phyloP scores from a whole-genome alignment of 92 coral and sea anemone genomes.

The Micromussa lordhowensis region DNA sequence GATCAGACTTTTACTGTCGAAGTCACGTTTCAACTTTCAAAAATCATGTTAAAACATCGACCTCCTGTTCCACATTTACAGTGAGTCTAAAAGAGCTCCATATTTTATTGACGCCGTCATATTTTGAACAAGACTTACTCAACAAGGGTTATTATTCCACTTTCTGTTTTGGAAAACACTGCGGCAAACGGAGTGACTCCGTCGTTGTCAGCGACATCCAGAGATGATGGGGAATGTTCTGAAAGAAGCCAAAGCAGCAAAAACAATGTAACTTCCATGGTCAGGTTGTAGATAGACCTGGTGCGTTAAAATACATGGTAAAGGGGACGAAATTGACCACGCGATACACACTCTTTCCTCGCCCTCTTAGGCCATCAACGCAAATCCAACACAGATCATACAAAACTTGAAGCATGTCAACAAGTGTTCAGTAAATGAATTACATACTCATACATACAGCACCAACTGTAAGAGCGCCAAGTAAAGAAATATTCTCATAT shows the following conservation, averaged over 20 bases:
- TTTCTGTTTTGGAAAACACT: constrained; percentile 66
- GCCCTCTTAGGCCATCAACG: too few species aligned
- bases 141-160: constrained; percentile 48
- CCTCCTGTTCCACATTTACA: neutral
- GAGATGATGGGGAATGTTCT: constrained; percentile 79
- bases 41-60: too few species aligned
- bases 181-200: constrained; percentile 87
- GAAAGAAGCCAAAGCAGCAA: neutral
- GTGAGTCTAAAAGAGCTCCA: neutral
- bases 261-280: too few species aligned
- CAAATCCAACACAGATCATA: too few species aligned
- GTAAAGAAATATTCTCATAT: too few species aligned
- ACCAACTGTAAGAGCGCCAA: too few species aligned
- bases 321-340: neutral
- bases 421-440: too few species aligned
- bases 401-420: too few species aligned
- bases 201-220: constrained; percentile 73
- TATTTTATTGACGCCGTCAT: neutral
- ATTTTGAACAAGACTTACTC: constrained; percentile 49
- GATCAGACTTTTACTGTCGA: too few species aligned
- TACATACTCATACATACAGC: too few species aligned
- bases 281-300: neutral
- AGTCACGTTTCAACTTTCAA: too few species aligned
- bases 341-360: too few species aligned
- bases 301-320: neutral